Evolutionary conservation across 2,797 vertebrate genomes (phyloP).

Genomic region (Masticophis lateralis): DNA sequence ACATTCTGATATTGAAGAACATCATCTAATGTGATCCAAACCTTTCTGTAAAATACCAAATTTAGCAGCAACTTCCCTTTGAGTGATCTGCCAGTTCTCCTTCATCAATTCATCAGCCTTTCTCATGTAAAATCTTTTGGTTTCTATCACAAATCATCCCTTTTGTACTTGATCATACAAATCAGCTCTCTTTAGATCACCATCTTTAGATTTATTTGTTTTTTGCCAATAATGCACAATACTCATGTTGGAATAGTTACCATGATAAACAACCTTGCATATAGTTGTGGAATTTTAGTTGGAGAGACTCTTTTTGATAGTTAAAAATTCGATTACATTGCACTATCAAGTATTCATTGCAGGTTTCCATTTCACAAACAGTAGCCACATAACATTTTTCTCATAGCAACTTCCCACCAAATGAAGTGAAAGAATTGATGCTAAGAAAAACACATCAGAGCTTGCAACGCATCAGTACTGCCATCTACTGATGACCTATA

Average conservation of each 20-base stretch:
- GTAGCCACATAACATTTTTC: not conserved
- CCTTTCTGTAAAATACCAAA: not conserved
- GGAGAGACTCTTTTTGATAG: not conserved
- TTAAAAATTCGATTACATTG: not conserved
- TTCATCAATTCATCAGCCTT: not conserved
- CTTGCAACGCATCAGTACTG: not conserved
- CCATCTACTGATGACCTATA: not conserved
- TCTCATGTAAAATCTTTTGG: not conserved
- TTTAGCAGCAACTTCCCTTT: not conserved
- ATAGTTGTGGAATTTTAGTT: not conserved
- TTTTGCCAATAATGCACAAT: not conserved
- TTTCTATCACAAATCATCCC: not conserved
- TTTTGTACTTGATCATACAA: not conserved
- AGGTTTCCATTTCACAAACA: not conserved
- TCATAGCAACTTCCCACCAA: not conserved
- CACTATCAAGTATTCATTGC: not conserved
- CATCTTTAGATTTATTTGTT: not conserved
- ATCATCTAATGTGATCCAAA: not conserved
- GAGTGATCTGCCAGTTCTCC: not conserved
- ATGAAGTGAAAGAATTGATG: not conserved
- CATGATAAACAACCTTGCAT: not conserved
- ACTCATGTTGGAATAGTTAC: not conserved
- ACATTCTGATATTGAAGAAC: not conserved
- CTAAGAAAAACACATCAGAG: not conserved
- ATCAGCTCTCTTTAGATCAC: not conserved